These are phyloP conservation scores for Orchesella flavescens DNA, from an alignment of 2,888 invertebrate species.

Conservation along the genomic window DNA sequence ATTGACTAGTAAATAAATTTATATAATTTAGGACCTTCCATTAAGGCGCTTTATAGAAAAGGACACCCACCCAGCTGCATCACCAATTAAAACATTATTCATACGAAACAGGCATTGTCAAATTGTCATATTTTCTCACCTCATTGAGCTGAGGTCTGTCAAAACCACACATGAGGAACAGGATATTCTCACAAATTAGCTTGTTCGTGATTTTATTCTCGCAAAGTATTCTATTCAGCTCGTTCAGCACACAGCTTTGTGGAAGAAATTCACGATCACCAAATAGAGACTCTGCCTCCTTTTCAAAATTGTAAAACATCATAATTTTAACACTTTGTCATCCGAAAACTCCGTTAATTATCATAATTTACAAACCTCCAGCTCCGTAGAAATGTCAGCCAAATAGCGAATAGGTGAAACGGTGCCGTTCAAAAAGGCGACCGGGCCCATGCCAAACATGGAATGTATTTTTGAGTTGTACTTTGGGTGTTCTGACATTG, in stretches of 20 bases:
- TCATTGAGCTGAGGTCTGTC: slow-evolving; percentile 73
- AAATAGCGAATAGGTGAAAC: slow-evolving; percentile 62
- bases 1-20: slow-evolving; percentile 77
- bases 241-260: slow-evolving; percentile 11
- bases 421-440: slow-evolving; percentile 57
- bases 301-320: too few relatives aligned
- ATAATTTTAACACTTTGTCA: too few relatives aligned
- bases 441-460: slow-evolving; percentile 61
- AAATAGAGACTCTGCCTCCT: slow-evolving; percentile 62
- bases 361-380: slow-evolving; percentile 17
- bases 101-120: too few relatives aligned
- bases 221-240: slow-evolving; percentile 26
- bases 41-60: too few relatives aligned
- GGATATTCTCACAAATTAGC: too few relatives aligned
- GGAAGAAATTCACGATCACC: slow-evolving; percentile 46
- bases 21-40: too few relatives aligned
- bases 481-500: slow-evolving; percentile 73
- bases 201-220: slow-evolving; percentile 33
- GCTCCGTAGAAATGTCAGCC: slow-evolving; percentile 67
- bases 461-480: slow-evolving; percentile 64
- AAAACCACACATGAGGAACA: slow-evolving; percentile 74
- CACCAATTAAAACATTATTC: too few relatives aligned
- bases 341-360: too few relatives aligned
- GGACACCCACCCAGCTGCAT: too few relatives aligned
- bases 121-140: too few relatives aligned